Base-by-base conservation (phyloP, 2,888 invertebrate species). In the Patella depressa region DNA sequence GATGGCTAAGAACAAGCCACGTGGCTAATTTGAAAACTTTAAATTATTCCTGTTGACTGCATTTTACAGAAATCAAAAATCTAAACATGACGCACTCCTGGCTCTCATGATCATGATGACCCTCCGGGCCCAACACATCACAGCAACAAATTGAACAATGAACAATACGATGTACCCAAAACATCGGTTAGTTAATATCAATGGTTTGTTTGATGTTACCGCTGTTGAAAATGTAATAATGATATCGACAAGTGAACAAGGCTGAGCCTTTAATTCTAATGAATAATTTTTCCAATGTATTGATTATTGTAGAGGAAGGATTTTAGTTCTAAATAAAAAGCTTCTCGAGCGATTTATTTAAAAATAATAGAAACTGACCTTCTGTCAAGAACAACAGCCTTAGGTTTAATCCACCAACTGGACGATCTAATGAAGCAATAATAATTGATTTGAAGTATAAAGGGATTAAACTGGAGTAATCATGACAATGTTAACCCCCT, bases 381-480 rank as follows among this genome's bases (percentile, higher is more conserved):
- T 19, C 19, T 65, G 65, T 65, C 65, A 65, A 24, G 24, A 24
- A 65, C 65, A 24, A 65, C 65, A 65, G 65, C 65, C 65, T 14
- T 2, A 14, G 65, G 65, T 24, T 65, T 65, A 65, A 65, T 65
- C 65, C 24, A 65, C 11, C 65, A 24, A 65, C 65, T 65, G 19
- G 19, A 65, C 19, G 19, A 19, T 65, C 19, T 65, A 65, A 65
- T 65, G 65, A 65, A 65, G 65, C 65, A 24, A 65, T 65, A 65
- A 24, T 65, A 65, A 65, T 65, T 65, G 65, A 24, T 24, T 65
- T 65, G 24, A 65, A 24, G 24, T 24, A 12, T 24, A 65, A 65
- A 65, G 65, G 65, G 65, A 65, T 65, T 65, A 65, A 65, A 65
- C 19, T 65, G 65, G 24, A 65, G 65, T 65, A 65, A 65, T 65